Evolutionary conservation across 1,140 invertebrate genomes (phyloP).

Genomic region (Drosophila paulistorum): DNA sequence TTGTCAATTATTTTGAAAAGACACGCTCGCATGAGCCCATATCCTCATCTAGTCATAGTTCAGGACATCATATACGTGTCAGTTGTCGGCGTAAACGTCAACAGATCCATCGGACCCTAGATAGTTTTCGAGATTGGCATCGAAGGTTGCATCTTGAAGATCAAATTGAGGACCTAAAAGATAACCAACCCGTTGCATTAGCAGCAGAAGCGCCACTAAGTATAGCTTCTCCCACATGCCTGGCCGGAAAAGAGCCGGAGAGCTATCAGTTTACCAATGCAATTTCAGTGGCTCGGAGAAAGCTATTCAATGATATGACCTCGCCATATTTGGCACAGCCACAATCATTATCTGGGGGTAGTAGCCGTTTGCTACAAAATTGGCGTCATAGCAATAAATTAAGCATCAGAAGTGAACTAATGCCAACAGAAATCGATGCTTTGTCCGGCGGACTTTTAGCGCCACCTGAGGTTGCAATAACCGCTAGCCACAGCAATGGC

Average conservation of each 20-base stretch:
- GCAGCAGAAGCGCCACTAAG: not conserved
- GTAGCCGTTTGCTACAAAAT: not conserved
- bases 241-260: conserved; percentile 36
- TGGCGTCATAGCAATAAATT: not conserved
- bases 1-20: conserved; percentile 64
- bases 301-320: conserved; percentile 36
- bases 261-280: conserved; percentile 67
- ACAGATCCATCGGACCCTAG: conserved; percentile 42
- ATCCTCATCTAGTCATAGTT: not conserved
- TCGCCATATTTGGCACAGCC: not conserved
- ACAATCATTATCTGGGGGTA: not conserved
- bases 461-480: conserved; percentile 2
- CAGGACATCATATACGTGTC: not conserved
- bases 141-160: conserved; percentile 23
- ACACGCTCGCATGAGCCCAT: conserved; percentile 22
- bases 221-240: conserved; percentile 27
- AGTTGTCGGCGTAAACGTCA: conserved; percentile 33
- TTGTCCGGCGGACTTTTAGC: not conserved
- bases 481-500: conserved; percentile 25
- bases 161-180: not conserved
- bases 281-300: conserved; percentile 49
- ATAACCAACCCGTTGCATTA: not conserved
- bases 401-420: conserved; percentile 13
- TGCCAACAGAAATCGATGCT: not conserved
- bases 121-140: conserved; percentile 45